Base-by-base conservation (phyloP, 2,797 vertebrate genomes). In the Holocentrus rufus region DNA sequence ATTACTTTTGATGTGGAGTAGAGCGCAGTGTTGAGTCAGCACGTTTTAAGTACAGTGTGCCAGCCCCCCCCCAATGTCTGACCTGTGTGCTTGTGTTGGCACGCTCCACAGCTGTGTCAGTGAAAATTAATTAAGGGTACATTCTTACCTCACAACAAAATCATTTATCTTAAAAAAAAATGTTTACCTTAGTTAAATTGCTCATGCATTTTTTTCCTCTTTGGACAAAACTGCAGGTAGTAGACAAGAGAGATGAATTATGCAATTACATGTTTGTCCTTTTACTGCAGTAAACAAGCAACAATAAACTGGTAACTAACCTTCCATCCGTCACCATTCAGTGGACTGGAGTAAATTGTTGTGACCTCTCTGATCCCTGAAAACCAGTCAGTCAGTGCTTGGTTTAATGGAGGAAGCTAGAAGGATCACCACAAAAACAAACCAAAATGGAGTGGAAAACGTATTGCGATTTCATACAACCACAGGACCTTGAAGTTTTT, bases 21-120 rank as follows among this genome's bases (percentile, higher is more conserved):
- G 72, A 77, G 78, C 0, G 3, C 67, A 85, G 76, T 78, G 82
- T 82, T 68, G 84, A 92, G 85, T 92, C 92, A 90, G 89, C 85
- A 86, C 69, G 65, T 87, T 82, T 81, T 60, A 74, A 72, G 63
- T 67, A 4, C 59, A 64, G 63, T 36, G 72, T 71, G 72, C 59
- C 36, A 39, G 57, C 56, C 64, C 52, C 56, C 64, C 52, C 53
- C 64, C 70, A 62, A 9, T 67, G 76, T 76, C 74, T 76, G 85
- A 81, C 76, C 25, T 67, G 72, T 31, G 42, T 66, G 85, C 85
- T 80, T 79, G 83, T 80, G 70, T 86, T 74, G 55, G 85, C 74
- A 69, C 77, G 89, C 84, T 84, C 73, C 80, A 64, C 72, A 67
- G 82, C 86, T 56, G 79, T 72, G 89, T 91, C 86, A 69, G 74